phyloP scores from a whole-genome alignment of 1,140 invertebrate species.

The Drosophila eugracilis region DNA sequence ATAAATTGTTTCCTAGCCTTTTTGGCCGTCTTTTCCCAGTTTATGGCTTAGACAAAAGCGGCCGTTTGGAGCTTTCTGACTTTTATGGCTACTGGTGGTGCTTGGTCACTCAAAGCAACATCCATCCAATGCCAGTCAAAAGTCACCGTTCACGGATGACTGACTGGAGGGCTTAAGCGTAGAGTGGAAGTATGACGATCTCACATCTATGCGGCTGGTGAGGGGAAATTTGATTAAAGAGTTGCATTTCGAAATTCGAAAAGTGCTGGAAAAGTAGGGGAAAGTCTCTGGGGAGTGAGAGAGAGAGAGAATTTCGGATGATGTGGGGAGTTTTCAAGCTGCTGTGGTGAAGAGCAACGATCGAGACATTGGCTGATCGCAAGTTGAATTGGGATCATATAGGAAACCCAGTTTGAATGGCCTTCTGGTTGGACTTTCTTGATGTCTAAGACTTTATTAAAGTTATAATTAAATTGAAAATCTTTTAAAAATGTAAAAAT shows the following conservation, averaged over 20 bases:
- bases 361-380: constrained; percentile 29
- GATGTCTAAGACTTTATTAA: not conserved
- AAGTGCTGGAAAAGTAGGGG: constrained; percentile 37
- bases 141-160: constrained; percentile 22
- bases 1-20: constrained; percentile 57
- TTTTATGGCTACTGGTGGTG: constrained; percentile 63
- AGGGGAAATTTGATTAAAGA: constrained; percentile 32
- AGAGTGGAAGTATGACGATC: constrained; percentile 3
- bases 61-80: constrained; percentile 59
- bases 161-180: constrained; percentile 3
- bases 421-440: constrained; percentile 18
- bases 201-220: not conserved
- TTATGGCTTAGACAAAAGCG: constrained; percentile 72
- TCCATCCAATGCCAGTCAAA: constrained; percentile 52
- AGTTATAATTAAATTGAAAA: too few relatives aligned
- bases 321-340: constrained; percentile 54
- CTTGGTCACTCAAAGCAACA: constrained; percentile 44
- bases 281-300: constrained; percentile 16
- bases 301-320: not conserved
- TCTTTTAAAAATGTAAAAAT: too few relatives aligned
- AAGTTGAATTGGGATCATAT: constrained; percentile 13
- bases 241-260: constrained; percentile 70
- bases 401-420: constrained; percentile 21
- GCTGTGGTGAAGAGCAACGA: constrained; percentile 51
- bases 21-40: constrained; percentile 39